A percentile compares a stretch with the other conserved stretches of the same genome.
phyloP scores from a whole-genome alignment of 2,797 vertebrate genomes.

The Smutsia gigantea region DNA sequence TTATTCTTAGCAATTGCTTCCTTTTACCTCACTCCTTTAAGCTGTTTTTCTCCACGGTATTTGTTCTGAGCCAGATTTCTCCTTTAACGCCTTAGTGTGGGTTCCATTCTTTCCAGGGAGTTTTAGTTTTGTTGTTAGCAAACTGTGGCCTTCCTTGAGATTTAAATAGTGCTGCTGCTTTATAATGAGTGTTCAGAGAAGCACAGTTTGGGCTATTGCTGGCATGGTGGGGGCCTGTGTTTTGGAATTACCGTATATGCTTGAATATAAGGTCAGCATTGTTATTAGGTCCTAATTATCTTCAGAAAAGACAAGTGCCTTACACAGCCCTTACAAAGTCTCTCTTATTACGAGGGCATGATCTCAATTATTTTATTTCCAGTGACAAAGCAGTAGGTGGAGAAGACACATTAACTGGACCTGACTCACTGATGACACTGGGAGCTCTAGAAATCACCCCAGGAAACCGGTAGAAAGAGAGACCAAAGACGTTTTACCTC shows the following conservation, averaged over 20 bases:
- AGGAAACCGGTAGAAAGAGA: neutral
- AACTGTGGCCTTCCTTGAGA: conserved; percentile 7
- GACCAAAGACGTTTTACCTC: accelerated
- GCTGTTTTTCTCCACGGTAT: neutral
- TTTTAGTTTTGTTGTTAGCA: conserved; percentile 10
- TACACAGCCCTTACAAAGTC: neutral
- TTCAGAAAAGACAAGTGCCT: neutral
- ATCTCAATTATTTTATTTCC: neutral
- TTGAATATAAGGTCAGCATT: neutral
- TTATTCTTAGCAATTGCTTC: neutral
- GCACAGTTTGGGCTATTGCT: neutral
- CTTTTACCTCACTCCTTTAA: neutral
- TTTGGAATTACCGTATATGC: neutral
- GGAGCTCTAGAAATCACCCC: neutral
- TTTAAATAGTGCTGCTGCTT: neutral
- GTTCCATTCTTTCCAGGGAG: neutral
- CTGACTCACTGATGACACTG: neutral
- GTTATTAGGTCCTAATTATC: neutral
- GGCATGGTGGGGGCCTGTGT: neutral
- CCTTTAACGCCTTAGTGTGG: neutral
- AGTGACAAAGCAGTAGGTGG: neutral
- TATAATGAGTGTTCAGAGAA: neutral
- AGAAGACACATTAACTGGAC: neutral
- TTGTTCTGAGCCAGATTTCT: neutral
- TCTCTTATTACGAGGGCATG: neutral